Base-by-base conservation (phyloP, 2,888 invertebrate species). In the Lasioglossum pauxillum region DNA sequence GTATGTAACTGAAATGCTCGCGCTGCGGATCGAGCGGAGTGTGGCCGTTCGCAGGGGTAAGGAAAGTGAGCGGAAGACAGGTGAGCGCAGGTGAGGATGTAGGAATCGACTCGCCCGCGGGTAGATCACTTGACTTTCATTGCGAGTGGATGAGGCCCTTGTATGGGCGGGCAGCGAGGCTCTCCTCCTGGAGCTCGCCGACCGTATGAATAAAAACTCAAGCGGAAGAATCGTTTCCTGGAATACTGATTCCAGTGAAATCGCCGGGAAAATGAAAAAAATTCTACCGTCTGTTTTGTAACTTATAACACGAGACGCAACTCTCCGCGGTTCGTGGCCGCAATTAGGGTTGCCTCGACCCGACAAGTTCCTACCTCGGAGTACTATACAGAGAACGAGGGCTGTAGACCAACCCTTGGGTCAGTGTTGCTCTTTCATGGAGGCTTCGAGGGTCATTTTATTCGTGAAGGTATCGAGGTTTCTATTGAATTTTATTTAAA, bases 61-160 rank as follows among this genome's bases (percentile, higher is more conserved):
- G 86, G 89, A 89, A 88, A 89, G 83, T 76, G 84, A 90, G 71
- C 90, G 90, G 89, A 90, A 90, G 90, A 88, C 90, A 90, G 90
- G 90, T 90, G 90, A 90, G 82, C 90, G 89, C 90, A 89, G 90
- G 90, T 89, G 90, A 88, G 84, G 74, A 84, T 87, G 78, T 82
- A 88, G 85, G 89, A 88, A 83, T 81, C 86, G 85, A 79, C 82
- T 85, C 64, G 89, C 85, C 86, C 69, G 84, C 85, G 89, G 88
- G 84, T 82, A 88, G 86, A 85, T 84, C 82, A 77, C 83, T 83
- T 67, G 84, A 41, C 82, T 82, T 60, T 46, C 75, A 64, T 86
- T 85, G 80, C 73, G 57, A 60, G 74, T 35, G 67, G 77, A 78
- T 75, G 78, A 83, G 85, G 85, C 80, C 64, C 60, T 83, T 72